These are phyloP conservation scores for Sminthurinus aureus DNA, from an alignment of 2,888 invertebrate genomes.

Conservation along the genomic window DNA sequence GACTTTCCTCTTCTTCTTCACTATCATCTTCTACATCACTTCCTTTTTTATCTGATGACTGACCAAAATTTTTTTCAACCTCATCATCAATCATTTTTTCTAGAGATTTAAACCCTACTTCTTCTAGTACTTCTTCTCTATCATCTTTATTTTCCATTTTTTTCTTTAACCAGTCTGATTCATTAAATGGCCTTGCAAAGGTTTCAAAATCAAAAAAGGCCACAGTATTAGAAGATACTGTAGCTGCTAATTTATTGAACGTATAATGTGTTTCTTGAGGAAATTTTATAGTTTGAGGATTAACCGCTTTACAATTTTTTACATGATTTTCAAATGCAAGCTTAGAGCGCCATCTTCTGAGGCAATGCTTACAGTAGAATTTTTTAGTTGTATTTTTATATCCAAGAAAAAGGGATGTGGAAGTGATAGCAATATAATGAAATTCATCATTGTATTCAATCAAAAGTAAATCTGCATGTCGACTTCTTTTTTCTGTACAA, in stretches of 20 bases:
- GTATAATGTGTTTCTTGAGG: not conserved
- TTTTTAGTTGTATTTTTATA: not conserved
- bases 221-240: not conserved
- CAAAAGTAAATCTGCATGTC: not conserved
- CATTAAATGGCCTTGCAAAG: not conserved
- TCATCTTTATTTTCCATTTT: too few species aligned
- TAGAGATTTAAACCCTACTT: too few species aligned
- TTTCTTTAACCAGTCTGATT: too few species aligned
- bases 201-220: not conserved
- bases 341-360: not conserved
- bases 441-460: not conserved
- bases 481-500: not conserved
- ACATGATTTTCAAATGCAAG: not conserved
- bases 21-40: not conserved
- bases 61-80: not conserved
- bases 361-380: not conserved
- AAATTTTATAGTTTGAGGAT: not conserved
- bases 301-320: not conserved
- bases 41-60: not conserved
- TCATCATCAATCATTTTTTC: not conserved
- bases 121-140: too few species aligned
- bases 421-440: not conserved
- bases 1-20: not conserved
- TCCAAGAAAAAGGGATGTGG: not conserved
- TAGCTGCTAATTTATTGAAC: not conserved